Evolutionary conservation across 2,797 vertebrate genomes (phyloP).

Genomic region (Acridotheres tristis): DNA sequence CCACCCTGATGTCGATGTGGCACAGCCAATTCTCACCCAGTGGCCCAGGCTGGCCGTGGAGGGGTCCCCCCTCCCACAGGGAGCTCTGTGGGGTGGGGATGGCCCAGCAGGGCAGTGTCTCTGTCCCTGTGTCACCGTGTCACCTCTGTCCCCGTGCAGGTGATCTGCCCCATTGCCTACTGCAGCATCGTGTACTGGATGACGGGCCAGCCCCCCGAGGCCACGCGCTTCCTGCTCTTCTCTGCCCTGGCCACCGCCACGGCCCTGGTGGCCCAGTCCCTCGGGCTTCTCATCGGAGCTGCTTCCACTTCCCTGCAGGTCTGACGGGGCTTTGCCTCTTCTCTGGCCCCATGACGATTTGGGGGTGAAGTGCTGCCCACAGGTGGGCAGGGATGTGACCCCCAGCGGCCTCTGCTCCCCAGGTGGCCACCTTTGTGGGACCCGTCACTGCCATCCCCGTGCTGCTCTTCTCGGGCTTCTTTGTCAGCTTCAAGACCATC

Average conservation of each 20-base stretch:
- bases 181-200: slow-evolving; percentile 99
- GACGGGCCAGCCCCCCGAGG: slow-evolving; percentile 95
- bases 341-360: rapidly evolving
- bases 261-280: slow-evolving; percentile 93
- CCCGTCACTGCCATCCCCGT: slow-evolving; percentile 96
- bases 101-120: neutral
- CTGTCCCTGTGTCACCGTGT: too few relatives aligned
- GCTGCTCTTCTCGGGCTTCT: slow-evolving; percentile 97
- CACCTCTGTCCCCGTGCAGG: slow-evolving; percentile 68
- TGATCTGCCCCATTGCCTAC: slow-evolving; percentile 93
- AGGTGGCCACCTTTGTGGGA: slow-evolving; percentile 98
- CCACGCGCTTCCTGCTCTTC: slow-evolving; percentile 90
- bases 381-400: neutral
- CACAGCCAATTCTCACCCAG: neutral
- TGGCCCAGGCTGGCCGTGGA: neutral
- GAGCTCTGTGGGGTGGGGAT: neutral
- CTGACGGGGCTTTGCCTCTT: neutral
- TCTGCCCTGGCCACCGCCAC: slow-evolving; percentile 92
- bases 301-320: slow-evolving; percentile 97
- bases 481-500: slow-evolving; percentile 98
- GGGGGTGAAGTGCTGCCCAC: neutral
- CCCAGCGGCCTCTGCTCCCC: neutral
- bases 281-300: slow-evolving; percentile 95
- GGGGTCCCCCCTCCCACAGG: rapidly evolving
- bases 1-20: rapidly evolving